These are phyloP conservation scores for Drosophila nr. fundita DNA, from an alignment of 2,888 invertebrate genomes.

Conservation along the genomic window DNA sequence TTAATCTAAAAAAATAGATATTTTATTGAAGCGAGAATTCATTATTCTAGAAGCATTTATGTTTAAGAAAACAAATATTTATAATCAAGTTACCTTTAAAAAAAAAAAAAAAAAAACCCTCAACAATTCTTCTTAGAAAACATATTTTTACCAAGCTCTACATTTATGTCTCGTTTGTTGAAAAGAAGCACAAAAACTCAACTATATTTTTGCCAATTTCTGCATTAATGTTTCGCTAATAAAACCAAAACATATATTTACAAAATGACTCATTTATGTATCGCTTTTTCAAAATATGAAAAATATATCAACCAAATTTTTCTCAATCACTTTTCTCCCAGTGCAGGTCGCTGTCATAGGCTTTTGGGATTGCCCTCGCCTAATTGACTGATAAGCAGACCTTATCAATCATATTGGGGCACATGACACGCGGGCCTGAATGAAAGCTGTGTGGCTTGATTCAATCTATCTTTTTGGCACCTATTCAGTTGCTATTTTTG, in stretches of 20 bases:
- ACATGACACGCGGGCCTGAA: constrained; percentile 16
- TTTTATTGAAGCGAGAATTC: neutral
- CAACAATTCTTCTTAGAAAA: neutral
- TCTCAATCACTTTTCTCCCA: neutral
- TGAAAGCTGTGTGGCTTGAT: constrained; percentile 6
- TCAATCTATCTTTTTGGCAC: constrained; percentile 25
- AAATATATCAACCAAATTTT: neutral
- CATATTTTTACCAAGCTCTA: too few relatives aligned
- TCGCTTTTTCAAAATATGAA: neutral
- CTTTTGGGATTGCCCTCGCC: constrained; percentile 32
- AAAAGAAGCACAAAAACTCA: too few relatives aligned
- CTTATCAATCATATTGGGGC: constrained; percentile 46
- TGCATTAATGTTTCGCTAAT: neutral
- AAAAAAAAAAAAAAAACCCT: neutral
- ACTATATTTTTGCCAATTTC: neutral
- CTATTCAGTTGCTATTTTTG: constrained; percentile 44
- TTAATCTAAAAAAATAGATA: neutral
- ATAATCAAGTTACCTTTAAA: too few relatives aligned
- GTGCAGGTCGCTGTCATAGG: constrained; percentile 5
- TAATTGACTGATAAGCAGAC: constrained; percentile 30
- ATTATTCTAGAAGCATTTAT: neutral
- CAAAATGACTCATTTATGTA: neutral
- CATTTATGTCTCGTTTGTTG: too few relatives aligned
- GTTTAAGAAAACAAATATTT: neutral
- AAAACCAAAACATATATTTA: neutral